These are phyloP conservation scores for Leptobrachium ailaonicum DNA, from an alignment of 2,113 vertebrate genomes.

Conservation along the genomic window DNA sequence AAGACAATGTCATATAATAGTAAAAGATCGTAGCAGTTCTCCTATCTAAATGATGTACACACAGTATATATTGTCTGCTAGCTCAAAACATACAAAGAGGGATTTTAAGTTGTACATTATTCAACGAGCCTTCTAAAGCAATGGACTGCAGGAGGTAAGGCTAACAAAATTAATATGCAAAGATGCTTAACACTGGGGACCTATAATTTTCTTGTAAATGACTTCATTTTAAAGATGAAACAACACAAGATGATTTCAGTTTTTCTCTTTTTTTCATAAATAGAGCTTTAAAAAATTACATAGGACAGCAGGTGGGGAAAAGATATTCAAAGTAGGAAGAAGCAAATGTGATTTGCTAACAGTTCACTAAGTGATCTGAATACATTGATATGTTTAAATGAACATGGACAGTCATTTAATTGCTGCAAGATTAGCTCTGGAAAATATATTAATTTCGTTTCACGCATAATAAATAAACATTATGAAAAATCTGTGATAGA, in stretches of 20 bases:
- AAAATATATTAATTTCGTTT: conserved; percentile 29
- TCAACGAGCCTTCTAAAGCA: conserved; percentile 85
- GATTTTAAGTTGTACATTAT: conserved; percentile 82
- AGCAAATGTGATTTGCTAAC: conserved; percentile 79
- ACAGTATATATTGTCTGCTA: conserved; percentile 65
- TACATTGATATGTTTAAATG: conserved; percentile 70
- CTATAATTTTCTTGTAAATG: conserved; percentile 96
- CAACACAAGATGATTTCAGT: conserved; percentile 85
- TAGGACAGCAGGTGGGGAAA: conserved; percentile 89
- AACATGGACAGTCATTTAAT: conserved; percentile 68
- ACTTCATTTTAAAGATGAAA: conserved; percentile 93
- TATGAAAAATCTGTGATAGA: background rate
- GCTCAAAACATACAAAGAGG: conserved; percentile 67
- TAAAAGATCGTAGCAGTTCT: conserved; percentile 30
- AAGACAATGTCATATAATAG: conserved; percentile 34
- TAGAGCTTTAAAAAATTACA: conserved; percentile 87
- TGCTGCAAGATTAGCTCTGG: conserved; percentile 61
- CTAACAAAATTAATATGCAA: conserved; percentile 99
- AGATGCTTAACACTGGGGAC: conserved; percentile 90
- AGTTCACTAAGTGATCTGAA: conserved; percentile 82
- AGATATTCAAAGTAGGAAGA: conserved; percentile 77
- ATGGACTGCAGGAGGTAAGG: conserved; percentile 91
- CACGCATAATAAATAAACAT: background rate
- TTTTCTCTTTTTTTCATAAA: conserved; percentile 75
- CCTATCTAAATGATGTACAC: conserved; percentile 42